Percentiles rank a stretch among this genome's conserved stretches.
Conservation (phyloP, 2,113 vertebrate species). For the Caracal caracal region DNA sequence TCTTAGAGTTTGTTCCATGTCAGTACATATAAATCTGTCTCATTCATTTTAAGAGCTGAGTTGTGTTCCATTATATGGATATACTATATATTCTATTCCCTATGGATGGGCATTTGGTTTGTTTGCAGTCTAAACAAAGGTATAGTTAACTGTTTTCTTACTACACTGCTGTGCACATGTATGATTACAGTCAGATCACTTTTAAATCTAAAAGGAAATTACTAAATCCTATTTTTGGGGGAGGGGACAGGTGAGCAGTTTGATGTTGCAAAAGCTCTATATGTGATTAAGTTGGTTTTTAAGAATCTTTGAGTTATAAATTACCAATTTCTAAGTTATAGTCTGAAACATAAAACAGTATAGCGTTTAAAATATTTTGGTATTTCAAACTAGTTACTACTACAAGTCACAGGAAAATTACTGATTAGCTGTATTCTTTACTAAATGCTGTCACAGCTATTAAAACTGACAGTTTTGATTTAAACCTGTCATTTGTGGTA, state of each 20-base stretch:
- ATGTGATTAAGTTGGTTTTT: neutral
- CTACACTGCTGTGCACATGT: neutral
- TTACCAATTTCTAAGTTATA: conserved; percentile 18
- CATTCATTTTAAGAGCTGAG: neutral
- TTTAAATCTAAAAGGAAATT: conserved; percentile 13
- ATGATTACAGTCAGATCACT: neutral
- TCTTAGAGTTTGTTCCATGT: neutral
- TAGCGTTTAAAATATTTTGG: neutral
- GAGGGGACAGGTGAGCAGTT: neutral
- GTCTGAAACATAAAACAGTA: conserved; percentile 23
- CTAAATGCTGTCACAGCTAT: neutral
- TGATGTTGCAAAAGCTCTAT: neutral
- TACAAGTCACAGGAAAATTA: conserved; percentile 22
- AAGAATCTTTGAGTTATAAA: neutral
- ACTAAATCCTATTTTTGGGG: neutral
- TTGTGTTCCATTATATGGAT: neutral
- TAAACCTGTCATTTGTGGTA: neutral
- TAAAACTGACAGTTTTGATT: neutral
- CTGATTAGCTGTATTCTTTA: neutral
- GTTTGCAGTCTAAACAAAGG: neutral
- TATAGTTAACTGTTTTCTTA: neutral
- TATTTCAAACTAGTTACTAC: conserved; percentile 25
- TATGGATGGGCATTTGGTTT: neutral
- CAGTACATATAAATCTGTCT: neutral
- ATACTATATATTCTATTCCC: neutral